Percentiles rank a stretch among this genome's conserved stretches.
Evolutionary conservation across 1,140 invertebrate species (phyloP).

Genomic region (Glossosoma conforme): DNA sequence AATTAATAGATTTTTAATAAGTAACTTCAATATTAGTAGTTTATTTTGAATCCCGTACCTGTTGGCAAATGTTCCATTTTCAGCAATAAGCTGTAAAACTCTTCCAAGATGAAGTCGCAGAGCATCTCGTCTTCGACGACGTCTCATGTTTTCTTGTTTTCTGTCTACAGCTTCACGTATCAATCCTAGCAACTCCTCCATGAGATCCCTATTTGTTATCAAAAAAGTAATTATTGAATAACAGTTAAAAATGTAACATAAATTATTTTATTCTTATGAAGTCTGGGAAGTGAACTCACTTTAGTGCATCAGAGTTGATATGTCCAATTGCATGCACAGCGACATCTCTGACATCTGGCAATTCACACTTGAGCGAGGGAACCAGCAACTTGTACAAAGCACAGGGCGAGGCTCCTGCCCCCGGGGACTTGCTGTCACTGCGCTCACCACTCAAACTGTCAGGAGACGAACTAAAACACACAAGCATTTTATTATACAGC

Average conservation of each 20-base stretch:
- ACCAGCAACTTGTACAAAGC: conserved; percentile 88
- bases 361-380: conserved; percentile 85
- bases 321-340: conserved; percentile 90
- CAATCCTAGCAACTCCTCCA: conserved; percentile 89
- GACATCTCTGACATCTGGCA: conserved; percentile 86
- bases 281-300: conserved; percentile 53
- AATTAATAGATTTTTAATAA: neutral
- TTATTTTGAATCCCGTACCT: conserved; percentile 54
- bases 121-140: conserved; percentile 83
- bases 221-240: neutral
- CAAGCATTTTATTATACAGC: too few relatives aligned
- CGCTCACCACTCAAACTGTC: conserved; percentile 78
- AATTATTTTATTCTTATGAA: neutral
- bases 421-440: conserved; percentile 60
- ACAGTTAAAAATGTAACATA: neutral
- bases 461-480: conserved; percentile 67
- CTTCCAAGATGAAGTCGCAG: conserved; percentile 87
- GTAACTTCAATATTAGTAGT: neutral
- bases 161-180: conserved; percentile 95
- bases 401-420: conserved; percentile 64
- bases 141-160: conserved; percentile 93
- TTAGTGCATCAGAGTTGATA: conserved; percentile 86
- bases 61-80: conserved; percentile 85
- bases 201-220: conserved; percentile 77
- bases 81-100: conserved; percentile 87